Conservation (phyloP, 1,140 invertebrate genomes). For the Euglossa dilemma region DNA sequence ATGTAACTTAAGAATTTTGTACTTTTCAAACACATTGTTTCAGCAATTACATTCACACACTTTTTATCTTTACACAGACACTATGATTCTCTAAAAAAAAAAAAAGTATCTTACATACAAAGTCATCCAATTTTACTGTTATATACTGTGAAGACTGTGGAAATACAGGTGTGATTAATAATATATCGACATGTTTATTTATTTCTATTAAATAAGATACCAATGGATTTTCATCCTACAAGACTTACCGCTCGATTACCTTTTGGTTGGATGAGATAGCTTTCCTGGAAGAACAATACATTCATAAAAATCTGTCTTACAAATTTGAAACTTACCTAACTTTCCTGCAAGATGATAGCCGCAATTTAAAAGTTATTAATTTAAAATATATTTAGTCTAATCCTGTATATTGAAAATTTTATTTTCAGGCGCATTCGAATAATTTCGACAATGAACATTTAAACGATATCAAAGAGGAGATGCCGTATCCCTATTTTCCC, state of each 20-base stretch:
- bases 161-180: constrained; percentile 76
- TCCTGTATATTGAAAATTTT: not conserved
- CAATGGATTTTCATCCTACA: not conserved
- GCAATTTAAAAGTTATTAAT: constrained; percentile 49
- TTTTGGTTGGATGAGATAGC: constrained; percentile 14
- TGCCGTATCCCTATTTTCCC: constrained; percentile 23
- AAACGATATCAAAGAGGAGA: not conserved
- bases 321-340: constrained; percentile 53
- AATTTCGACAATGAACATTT: constrained; percentile 3
- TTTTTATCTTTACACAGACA: constrained; percentile 13
- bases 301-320: constrained; percentile 42
- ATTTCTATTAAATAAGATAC: constrained; percentile 32
- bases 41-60: constrained; percentile 14
- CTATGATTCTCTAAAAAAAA: constrained; percentile 55
- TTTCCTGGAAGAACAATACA: constrained; percentile 62
- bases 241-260: constrained; percentile 31
- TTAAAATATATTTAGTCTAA: constrained; percentile 21
- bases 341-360: constrained; percentile 22
- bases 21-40: constrained; percentile 15
- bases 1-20: constrained; percentile 17
- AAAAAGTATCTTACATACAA: constrained; percentile 68
- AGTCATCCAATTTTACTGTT: constrained; percentile 64
- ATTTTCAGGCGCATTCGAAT: constrained; percentile 3
- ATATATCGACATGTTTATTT: constrained; percentile 42
- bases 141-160: constrained; percentile 76